Evolutionary conservation across 2,888 invertebrate genomes (phyloP).

Genomic region (Sacculina carcini): DNA sequence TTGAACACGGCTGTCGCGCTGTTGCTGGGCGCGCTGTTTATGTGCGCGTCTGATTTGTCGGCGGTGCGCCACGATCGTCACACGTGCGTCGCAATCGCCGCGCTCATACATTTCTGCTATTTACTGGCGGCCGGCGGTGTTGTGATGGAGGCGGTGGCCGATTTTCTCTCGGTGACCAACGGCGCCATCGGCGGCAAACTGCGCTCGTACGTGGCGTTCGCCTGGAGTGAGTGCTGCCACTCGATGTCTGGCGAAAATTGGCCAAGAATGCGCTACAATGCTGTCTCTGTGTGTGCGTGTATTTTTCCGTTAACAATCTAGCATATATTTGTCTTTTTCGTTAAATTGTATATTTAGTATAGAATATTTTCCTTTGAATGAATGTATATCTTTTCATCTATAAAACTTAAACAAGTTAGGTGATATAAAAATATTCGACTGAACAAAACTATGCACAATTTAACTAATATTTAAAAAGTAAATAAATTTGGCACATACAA

Average conservation of each 20-base stretch:
- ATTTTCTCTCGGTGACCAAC: conserved; percentile 12
- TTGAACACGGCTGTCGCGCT: conserved; percentile 15
- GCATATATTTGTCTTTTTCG: conserved; percentile 1
- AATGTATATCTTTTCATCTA: conserved; percentile 3
- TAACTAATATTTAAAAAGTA: not conserved
- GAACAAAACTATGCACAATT: not conserved
- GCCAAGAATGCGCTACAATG: not conserved
- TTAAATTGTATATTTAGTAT: not conserved
- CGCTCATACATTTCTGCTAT: conserved; percentile 12
- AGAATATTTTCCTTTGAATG: conserved; percentile 3
- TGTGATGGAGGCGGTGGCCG: conserved; percentile 9
- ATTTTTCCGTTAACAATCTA: not conserved
- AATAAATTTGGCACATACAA: conserved; percentile 3
- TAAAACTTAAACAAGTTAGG: too few relatives aligned
- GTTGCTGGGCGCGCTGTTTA: conserved; percentile 14
- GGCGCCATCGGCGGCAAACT: conserved; percentile 13
- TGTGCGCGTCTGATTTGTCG: conserved; percentile 15
- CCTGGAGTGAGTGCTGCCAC: conserved; percentile 8
- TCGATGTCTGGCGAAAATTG: not conserved
- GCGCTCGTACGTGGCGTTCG: conserved; percentile 8
- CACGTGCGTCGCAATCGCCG: conserved; percentile 11
- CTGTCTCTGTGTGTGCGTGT: not conserved
- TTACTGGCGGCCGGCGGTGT: conserved; percentile 11
- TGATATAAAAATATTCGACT: not conserved
- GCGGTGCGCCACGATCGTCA: conserved; percentile 11